Evolutionary conservation across 2,797 vertebrate genomes (phyloP).

Genomic region (Linurgus olivaceus): DNA sequence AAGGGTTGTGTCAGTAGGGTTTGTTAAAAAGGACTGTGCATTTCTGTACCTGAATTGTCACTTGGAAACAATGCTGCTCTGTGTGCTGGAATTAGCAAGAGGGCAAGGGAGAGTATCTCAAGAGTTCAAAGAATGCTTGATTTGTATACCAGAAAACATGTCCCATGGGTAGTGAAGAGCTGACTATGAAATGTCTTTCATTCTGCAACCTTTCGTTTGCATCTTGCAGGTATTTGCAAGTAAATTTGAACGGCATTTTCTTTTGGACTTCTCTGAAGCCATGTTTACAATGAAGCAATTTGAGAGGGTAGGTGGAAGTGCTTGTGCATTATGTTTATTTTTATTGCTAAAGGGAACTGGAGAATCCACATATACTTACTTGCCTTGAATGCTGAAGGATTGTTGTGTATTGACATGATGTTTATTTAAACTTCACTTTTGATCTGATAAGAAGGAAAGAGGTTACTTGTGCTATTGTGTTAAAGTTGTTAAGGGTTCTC

Average conservation of each 20-base stretch:
- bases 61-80: neutral
- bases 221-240: constrained; percentile 85
- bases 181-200: neutral
- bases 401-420: neutral
- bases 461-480: neutral
- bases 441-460: neutral
- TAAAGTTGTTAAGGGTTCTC: neutral
- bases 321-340: neutral
- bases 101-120: neutral
- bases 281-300: constrained; percentile 93
- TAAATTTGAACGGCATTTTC: constrained; percentile 75
- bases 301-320: constrained; percentile 83
- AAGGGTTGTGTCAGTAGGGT: neutral
- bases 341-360: neutral
- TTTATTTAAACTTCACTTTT: neutral
- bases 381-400: neutral
- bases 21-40: neutral
- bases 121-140: neutral
- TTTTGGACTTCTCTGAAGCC: constrained; percentile 88
- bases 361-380: neutral
- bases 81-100: neutral
- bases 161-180: neutral
- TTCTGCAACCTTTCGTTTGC: neutral
- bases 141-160: neutral
- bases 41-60: neutral